These are phyloP conservation scores for Nesidiocoris tenuis DNA, from an alignment of 2,888 invertebrate species.

Conservation along the genomic window DNA sequence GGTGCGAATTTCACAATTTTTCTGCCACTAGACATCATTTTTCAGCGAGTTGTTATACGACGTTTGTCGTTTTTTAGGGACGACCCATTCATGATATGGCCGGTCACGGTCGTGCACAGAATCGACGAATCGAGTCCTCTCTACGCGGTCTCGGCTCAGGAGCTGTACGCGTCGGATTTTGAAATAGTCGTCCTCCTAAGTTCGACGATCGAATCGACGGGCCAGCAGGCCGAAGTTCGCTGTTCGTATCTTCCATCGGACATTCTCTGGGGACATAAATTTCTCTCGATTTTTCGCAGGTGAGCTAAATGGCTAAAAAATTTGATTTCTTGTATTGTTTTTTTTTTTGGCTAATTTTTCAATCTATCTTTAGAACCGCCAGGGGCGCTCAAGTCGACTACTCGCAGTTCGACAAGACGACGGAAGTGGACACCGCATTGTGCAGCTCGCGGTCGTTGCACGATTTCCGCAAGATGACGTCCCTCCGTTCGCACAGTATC, in stretches of 20 bases:
- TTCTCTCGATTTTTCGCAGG: slow-evolving; percentile 66
- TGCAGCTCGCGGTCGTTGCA: slow-evolving; percentile 56
- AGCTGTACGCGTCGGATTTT: slow-evolving; percentile 72
- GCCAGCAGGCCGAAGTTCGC: slow-evolving; percentile 68
- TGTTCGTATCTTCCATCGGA: slow-evolving; percentile 77
- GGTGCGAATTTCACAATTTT: too few relatives aligned
- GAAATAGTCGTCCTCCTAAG: slow-evolving; percentile 79
- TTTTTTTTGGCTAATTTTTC: too few relatives aligned
- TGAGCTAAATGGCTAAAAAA: slow-evolving; percentile 52
- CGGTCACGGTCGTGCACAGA: slow-evolving; percentile 79
- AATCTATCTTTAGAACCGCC: slow-evolving; percentile 20
- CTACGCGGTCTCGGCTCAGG: slow-evolving; percentile 73
- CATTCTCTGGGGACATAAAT: slow-evolving; percentile 79
- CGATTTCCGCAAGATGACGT: slow-evolving; percentile 11
- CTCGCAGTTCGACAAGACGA: slow-evolving; percentile 65
- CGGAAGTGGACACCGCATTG: slow-evolving; percentile 63
- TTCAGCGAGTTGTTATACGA: too few relatives aligned
- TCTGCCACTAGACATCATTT: background rate
- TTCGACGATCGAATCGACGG: slow-evolving; percentile 77
- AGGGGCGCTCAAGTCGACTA: slow-evolving; percentile 57
- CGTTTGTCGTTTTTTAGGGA: slow-evolving; percentile 52
- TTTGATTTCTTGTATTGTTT: too few relatives aligned
- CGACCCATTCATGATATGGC: slow-evolving; percentile 76
- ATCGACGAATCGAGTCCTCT: slow-evolving; percentile 78
- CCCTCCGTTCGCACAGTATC: background rate